phyloP scores from a whole-genome alignment of 2,797 vertebrate species.

The Xerus rutilus region DNA sequence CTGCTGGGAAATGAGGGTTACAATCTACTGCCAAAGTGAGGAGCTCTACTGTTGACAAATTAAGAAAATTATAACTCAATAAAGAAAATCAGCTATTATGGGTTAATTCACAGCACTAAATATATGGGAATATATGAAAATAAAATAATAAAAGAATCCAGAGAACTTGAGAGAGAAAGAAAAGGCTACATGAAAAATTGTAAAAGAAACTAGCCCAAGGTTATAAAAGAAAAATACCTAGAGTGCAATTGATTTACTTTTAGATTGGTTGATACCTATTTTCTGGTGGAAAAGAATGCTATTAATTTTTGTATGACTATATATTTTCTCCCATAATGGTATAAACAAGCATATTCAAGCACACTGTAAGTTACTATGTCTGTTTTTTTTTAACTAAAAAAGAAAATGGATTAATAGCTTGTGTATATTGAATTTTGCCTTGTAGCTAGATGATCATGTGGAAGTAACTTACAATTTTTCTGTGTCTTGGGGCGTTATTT shows the following conservation, averaged over 20 bases:
- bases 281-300: background rate
- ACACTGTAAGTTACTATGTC: background rate
- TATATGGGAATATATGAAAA: background rate
- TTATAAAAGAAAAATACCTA: background rate
- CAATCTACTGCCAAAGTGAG: background rate
- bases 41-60: background rate
- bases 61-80: background rate
- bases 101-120: background rate
- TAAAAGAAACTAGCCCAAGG: background rate
- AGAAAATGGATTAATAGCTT: background rate
- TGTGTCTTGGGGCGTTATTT: constrained; percentile 86
- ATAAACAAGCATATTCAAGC: background rate
- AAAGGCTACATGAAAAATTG: background rate
- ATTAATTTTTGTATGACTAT: background rate
- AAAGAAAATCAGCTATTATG: background rate
- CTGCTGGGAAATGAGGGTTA: background rate
- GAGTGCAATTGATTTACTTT: background rate
- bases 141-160: background rate
- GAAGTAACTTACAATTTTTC: constrained; percentile 85
- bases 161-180: background rate
- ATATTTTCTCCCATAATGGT: background rate
- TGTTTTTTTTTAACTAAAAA: background rate
- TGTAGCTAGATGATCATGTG: constrained; percentile 21
- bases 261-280: background rate
- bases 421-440: background rate